Evolutionary conservation across 2,888 invertebrate species (phyloP).

Genomic region (Pseudococcus jackbeardsleyi): DNA sequence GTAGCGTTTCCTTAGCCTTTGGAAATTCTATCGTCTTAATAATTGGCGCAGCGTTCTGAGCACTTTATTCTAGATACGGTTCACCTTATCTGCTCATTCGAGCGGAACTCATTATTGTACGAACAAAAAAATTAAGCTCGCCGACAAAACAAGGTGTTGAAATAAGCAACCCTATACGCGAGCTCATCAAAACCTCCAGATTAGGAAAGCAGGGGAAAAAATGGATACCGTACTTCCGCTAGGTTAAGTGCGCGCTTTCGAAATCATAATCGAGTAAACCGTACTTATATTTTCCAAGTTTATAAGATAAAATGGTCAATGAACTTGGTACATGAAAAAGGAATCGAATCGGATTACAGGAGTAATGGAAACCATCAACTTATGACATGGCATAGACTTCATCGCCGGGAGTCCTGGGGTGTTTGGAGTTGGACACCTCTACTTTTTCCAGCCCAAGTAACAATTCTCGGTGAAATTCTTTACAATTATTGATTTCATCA

Average conservation of each 20-base stretch:
- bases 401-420: too few species aligned
- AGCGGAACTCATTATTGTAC: conserved; percentile 47
- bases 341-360: not conserved
- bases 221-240: conserved; percentile 13
- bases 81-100: conserved; percentile 28
- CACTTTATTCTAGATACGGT: not conserved
- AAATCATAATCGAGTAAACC: not conserved
- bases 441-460: too few species aligned
- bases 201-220: not conserved
- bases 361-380: not conserved
- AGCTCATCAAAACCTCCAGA: not conserved
- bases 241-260: not conserved
- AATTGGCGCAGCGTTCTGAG: not conserved
- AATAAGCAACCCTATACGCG: conserved; percentile 4
- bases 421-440: too few species aligned
- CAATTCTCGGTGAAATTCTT: too few species aligned
- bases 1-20: not conserved
- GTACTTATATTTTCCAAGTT: not conserved
- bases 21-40: conserved; percentile 16
- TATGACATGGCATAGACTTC: too few species aligned
- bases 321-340: not conserved
- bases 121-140: conserved; percentile 25
- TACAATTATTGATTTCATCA: too few species aligned
- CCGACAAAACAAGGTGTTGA: conserved; percentile 28
- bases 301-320: not conserved